Evolutionary conservation across 2,888 invertebrate species (phyloP).

Genomic region (Graphium colonna): DNA sequence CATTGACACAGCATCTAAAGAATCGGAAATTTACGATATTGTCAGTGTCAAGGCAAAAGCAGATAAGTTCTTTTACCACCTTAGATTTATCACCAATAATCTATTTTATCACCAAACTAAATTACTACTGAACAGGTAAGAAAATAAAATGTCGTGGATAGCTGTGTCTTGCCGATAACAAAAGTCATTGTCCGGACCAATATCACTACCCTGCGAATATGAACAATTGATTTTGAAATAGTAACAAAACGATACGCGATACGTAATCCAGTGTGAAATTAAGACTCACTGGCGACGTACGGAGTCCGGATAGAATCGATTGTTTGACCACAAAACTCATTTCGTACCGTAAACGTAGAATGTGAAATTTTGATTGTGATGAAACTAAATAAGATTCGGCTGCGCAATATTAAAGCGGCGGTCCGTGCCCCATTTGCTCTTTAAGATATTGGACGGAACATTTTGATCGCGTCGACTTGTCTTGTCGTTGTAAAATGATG

Average conservation of each 20-base stretch:
- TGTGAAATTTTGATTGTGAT: constrained; percentile 57
- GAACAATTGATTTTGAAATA: constrained; percentile 44
- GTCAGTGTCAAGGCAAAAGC: too few species aligned
- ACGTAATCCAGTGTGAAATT: constrained; percentile 72
- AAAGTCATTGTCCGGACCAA: neutral
- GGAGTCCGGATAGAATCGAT: constrained; percentile 43
- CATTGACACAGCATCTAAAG: too few species aligned
- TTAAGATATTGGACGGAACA: constrained; percentile 5
- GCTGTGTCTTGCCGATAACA: neutral
- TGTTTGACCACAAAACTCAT: constrained; percentile 76
- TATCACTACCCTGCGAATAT: constrained; percentile 23
- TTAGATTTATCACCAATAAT: too few species aligned
- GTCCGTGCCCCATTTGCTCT: constrained; percentile 28
- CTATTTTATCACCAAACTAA: too few species aligned
- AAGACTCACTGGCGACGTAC: constrained; percentile 49
- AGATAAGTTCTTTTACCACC: too few species aligned
- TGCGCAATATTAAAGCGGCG: constrained; percentile 31
- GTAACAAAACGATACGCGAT: constrained; percentile 37
- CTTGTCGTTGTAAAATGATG: neutral
- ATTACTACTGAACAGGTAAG: too few species aligned
- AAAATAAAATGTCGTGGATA: neutral
- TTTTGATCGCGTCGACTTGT: constrained; percentile 14
- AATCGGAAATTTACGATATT: too few species aligned
- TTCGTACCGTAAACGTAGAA: constrained; percentile 51
- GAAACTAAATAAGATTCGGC: constrained; percentile 33